Percentiles rank a stretch among this genome's conserved stretches.
Evolutionary conservation across 1,140 invertebrate genomes (phyloP).

Genomic region (Hetaerina americana): DNA sequence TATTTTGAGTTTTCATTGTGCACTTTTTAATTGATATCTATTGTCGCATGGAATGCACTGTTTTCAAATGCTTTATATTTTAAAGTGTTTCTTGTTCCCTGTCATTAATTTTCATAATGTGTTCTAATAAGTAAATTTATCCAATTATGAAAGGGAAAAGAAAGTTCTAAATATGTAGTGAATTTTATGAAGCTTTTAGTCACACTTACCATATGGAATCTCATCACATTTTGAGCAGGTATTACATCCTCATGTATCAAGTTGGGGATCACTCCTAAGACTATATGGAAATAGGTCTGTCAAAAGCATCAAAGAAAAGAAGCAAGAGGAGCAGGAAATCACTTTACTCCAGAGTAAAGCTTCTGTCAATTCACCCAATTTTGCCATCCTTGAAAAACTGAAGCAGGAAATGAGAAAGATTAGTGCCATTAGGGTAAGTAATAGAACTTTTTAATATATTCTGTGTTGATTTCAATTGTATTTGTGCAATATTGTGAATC

Average conservation of each 20-base stretch:
- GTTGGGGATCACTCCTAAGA: slow-evolving; percentile 87
- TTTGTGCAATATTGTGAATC: no score
- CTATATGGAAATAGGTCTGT: slow-evolving; percentile 88
- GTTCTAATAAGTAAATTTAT: no score
- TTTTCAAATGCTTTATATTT: no score
- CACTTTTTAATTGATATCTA: no score
- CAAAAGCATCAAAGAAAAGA: slow-evolving; percentile 87
- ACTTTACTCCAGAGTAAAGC: slow-evolving; percentile 82
- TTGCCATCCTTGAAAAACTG: slow-evolving; percentile 83
- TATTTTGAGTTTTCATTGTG: no score
- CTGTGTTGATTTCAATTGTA: no score
- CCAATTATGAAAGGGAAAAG: no score
- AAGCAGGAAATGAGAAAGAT: slow-evolving; percentile 78
- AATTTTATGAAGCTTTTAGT: slow-evolving; percentile 2
- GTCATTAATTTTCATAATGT: no score
- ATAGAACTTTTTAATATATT: no score
- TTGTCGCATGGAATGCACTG: no score
- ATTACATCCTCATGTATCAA: slow-evolving; percentile 82
- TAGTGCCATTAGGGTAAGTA: slow-evolving; percentile 28
- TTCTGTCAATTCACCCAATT: slow-evolving; percentile 82
- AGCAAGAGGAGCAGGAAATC: slow-evolving; percentile 87
- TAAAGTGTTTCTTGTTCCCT: no score
- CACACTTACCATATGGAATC: slow-evolving; percentile 6
- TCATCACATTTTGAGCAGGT: slow-evolving; percentile 35
- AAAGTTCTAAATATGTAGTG: no score